A percentile compares a stretch with the other conserved stretches of the same genome.
phyloP scores from a whole-genome alignment of 2,797 vertebrate species.

The Distichodus sexfasciatus region DNA sequence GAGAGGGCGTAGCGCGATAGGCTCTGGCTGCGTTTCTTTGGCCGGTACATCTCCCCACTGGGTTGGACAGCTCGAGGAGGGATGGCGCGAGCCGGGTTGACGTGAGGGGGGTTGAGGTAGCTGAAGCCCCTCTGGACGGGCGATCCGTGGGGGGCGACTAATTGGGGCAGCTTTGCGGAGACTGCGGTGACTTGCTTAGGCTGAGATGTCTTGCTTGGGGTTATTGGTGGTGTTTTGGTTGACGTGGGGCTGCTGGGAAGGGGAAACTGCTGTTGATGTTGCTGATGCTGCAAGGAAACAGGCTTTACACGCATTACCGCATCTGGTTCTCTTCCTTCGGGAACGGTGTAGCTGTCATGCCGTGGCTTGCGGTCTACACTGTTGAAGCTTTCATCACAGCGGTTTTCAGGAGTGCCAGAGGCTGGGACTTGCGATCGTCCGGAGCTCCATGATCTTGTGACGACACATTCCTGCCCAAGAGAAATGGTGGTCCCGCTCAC shows the following conservation, averaged over 20 bases:
- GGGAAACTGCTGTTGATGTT: conserved; percentile 53
- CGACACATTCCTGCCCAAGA: conserved; percentile 86
- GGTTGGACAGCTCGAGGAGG: conserved; percentile 48
- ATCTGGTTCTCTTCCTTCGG: conserved; percentile 82
- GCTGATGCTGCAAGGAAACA: conserved; percentile 62
- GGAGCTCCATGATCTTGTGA: conserved; percentile 82
- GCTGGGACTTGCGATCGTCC: conserved; percentile 81
- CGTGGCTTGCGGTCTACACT: conserved; percentile 57
- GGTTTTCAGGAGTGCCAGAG: conserved; percentile 58
- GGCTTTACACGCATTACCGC: conserved; percentile 39
- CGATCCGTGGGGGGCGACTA: conserved; percentile 25
- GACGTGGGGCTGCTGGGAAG: conserved; percentile 51
- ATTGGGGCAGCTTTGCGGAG: conserved; percentile 31
- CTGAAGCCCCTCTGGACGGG: conserved; percentile 70
- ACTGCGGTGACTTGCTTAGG: conserved; percentile 61
- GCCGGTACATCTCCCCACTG: neutral
- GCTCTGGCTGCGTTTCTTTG: conserved; percentile 83
- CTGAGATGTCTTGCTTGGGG: conserved; percentile 74
- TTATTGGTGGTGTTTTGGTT: conserved; percentile 70
- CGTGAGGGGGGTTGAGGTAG: conserved; percentile 69
- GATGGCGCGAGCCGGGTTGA: neutral
- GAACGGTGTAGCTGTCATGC: conserved; percentile 74
- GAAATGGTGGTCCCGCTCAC: conserved; percentile 63
- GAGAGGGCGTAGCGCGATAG: conserved; percentile 84
- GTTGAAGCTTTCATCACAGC: conserved; percentile 74